Evolutionary conservation across 2,888 invertebrate genomes (phyloP).

Genomic region (Melanostoma mellinum): DNA sequence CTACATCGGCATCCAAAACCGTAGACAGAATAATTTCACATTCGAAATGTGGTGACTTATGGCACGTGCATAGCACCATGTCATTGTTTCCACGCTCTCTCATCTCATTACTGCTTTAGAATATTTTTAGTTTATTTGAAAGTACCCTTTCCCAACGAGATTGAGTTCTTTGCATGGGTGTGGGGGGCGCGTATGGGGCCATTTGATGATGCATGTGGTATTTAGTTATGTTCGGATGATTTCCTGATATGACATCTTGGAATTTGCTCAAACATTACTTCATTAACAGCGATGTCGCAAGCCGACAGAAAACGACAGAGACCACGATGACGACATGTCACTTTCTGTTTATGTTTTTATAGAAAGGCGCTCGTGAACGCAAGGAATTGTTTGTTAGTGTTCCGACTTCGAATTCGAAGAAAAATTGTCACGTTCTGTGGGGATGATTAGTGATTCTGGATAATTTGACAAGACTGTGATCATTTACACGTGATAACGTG

Average conservation of each 20-base stretch:
- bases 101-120: slow-evolving; percentile 62
- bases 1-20: slow-evolving; percentile 19
- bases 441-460: slow-evolving; percentile 47
- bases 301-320: slow-evolving; percentile 49
- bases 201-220: slow-evolving; percentile 59
- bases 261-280: slow-evolving; percentile 70
- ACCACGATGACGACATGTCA: slow-evolving; percentile 54
- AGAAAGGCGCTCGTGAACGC: background rate
- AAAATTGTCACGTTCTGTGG: slow-evolving; percentile 60
- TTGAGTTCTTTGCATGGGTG: background rate
- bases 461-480: slow-evolving; percentile 47
- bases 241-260: slow-evolving; percentile 69
- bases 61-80: slow-evolving; percentile 71
- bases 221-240: slow-evolving; percentile 68
- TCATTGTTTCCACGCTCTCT: slow-evolving; percentile 72
- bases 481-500: slow-evolving; percentile 36
- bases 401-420: slow-evolving; percentile 35
- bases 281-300: slow-evolving; percentile 66
- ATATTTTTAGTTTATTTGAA: slow-evolving; percentile 63
- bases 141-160: slow-evolving; percentile 38
- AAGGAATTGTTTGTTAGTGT: slow-evolving; percentile 28
- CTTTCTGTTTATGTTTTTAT: slow-evolving; percentile 23
- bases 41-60: slow-evolving; percentile 70
- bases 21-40: slow-evolving; percentile 71
- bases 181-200: background rate